A percentile compares a stretch with the other conserved stretches of the same genome.
Conservation (phyloP, 2,888 invertebrate species). For the Cheilosia scutellata region DNA sequence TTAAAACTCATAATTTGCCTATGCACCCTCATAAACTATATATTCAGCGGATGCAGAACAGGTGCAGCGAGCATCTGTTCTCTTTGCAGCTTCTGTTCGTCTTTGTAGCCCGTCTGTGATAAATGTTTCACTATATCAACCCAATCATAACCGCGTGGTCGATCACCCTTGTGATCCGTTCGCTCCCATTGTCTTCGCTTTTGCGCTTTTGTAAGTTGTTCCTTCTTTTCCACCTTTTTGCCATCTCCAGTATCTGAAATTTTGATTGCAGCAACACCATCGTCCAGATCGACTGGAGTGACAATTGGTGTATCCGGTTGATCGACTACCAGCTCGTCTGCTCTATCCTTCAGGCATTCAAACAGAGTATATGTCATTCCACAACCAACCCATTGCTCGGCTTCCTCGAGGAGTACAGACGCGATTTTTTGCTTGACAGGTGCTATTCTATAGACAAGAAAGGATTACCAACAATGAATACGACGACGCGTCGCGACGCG, state of each 20-base stretch:
- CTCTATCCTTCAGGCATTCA: slow-evolving; percentile 94
- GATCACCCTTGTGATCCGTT: slow-evolving; percentile 92
- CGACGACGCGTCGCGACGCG: not conserved
- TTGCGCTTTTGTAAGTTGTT: slow-evolving; percentile 95
- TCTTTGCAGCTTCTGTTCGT: slow-evolving; percentile 76
- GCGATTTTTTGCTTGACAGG: slow-evolving; percentile 89
- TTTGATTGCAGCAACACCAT: slow-evolving; percentile 80
- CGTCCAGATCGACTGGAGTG: slow-evolving; percentile 78
- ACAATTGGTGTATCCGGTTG: slow-evolving; percentile 86
- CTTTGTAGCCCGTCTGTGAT: slow-evolving; percentile 88
- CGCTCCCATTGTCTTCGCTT: slow-evolving; percentile 95
- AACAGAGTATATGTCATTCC: slow-evolving; percentile 98
- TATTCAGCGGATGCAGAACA: slow-evolving; percentile 79
- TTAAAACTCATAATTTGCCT: slow-evolving; percentile 54
- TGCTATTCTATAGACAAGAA: slow-evolving; percentile 85
- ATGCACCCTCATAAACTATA: slow-evolving; percentile 62
- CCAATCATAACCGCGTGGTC: slow-evolving; percentile 97
- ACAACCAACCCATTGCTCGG: slow-evolving; percentile 93
- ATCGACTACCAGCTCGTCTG: slow-evolving; percentile 88
- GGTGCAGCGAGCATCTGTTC: slow-evolving; percentile 52
- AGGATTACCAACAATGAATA: slow-evolving; percentile 1
- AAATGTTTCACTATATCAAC: slow-evolving; percentile 98
- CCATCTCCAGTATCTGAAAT: slow-evolving; percentile 81
- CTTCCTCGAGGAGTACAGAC: slow-evolving; percentile 87
- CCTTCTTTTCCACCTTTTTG: slow-evolving; percentile 89